Percentiles rank a stretch among this genome's conserved stretches.
Evolutionary conservation across 1,140 invertebrate genomes (phyloP).

Genomic region (Zaprionus lachaisei): DNA sequence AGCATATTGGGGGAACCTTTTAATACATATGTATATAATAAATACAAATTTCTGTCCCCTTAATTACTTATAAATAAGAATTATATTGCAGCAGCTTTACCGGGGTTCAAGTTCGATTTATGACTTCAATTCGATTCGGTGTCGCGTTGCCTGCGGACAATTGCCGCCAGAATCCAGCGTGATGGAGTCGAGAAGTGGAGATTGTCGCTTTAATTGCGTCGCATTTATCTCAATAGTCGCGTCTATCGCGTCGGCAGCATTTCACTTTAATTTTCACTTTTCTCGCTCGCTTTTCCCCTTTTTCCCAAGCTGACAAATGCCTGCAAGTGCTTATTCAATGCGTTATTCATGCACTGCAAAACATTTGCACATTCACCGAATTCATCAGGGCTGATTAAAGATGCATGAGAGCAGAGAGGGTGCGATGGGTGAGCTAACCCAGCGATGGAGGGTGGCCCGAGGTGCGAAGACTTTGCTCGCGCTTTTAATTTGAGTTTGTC

Average conservation of each 20-base stretch:
- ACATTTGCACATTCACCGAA: slow-evolving; percentile 75
- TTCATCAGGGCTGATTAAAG: slow-evolving; percentile 77
- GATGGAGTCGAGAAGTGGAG: slow-evolving; percentile 20
- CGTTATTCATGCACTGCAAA: slow-evolving; percentile 78
- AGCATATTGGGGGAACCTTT: no score
- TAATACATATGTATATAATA: background rate
- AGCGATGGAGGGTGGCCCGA: slow-evolving; percentile 24
- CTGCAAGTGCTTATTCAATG: slow-evolving; percentile 76
- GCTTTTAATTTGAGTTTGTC: slow-evolving; percentile 74
- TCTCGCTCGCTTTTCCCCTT: slow-evolving; percentile 2
- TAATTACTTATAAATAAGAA: background rate
- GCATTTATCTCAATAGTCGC: slow-evolving; percentile 74
- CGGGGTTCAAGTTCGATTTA: slow-evolving; percentile 1
- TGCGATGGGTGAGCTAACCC: background rate
- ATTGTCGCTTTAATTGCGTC: slow-evolving; percentile 24
- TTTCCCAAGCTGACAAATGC: slow-evolving; percentile 58
- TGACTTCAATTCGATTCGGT: background rate
- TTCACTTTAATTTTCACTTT: slow-evolving; percentile 77
- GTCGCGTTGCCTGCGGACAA: background rate
- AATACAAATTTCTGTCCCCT: background rate
- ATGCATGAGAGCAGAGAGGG: slow-evolving; percentile 53
- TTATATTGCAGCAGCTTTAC: background rate
- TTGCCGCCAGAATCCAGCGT: background rate
- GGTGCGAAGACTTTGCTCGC: slow-evolving; percentile 70
- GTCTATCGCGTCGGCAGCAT: slow-evolving; percentile 1